Conservation (phyloP, 2,888 invertebrate genomes). For the Opisthograptis luteolata region DNA sequence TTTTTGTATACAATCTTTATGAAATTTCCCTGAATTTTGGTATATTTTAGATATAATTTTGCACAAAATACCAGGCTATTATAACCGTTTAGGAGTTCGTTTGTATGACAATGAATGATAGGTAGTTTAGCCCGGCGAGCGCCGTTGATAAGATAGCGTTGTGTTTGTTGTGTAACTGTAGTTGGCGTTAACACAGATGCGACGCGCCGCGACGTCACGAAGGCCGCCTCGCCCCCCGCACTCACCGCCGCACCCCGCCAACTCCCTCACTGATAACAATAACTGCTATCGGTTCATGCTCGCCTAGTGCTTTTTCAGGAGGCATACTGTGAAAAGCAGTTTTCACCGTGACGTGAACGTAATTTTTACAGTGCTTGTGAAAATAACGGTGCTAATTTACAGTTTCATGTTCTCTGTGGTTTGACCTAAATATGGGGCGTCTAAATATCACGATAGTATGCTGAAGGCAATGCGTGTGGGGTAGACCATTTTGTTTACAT, state of each 20-base stretch:
- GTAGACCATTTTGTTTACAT: constrained; percentile 35
- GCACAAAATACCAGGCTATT: constrained; percentile 58
- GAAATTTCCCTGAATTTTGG: constrained; percentile 40
- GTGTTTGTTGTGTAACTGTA: constrained; percentile 56
- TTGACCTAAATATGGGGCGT: constrained; percentile 33
- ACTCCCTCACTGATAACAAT: constrained; percentile 68
- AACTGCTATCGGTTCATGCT: constrained; percentile 66
- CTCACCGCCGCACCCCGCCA: constrained; percentile 43
- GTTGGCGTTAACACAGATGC: constrained; percentile 60
- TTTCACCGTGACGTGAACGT: constrained; percentile 61
- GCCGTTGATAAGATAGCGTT: constrained; percentile 69
- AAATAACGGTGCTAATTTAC: constrained; percentile 7
- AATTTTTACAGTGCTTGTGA: constrained; percentile 19
- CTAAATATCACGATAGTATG: constrained; percentile 29
- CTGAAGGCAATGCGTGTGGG: constrained; percentile 33
- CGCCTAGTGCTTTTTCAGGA: constrained; percentile 80
- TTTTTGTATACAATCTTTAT: constrained; percentile 11
- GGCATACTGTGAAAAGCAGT: constrained; percentile 59
- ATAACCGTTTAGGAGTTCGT: constrained; percentile 46
- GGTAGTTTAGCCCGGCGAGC: constrained; percentile 42
- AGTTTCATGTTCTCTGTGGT: constrained; percentile 10
- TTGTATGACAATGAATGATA: constrained; percentile 49
- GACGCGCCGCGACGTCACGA: constrained; percentile 57
- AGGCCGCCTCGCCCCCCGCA: constrained; percentile 48
- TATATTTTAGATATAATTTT: constrained; percentile 57